Percentiles rank a stretch among this genome's conserved stretches.
phyloP scores from a whole-genome alignment of 2,888 invertebrate genomes.

The Rotaria macrura region DNA sequence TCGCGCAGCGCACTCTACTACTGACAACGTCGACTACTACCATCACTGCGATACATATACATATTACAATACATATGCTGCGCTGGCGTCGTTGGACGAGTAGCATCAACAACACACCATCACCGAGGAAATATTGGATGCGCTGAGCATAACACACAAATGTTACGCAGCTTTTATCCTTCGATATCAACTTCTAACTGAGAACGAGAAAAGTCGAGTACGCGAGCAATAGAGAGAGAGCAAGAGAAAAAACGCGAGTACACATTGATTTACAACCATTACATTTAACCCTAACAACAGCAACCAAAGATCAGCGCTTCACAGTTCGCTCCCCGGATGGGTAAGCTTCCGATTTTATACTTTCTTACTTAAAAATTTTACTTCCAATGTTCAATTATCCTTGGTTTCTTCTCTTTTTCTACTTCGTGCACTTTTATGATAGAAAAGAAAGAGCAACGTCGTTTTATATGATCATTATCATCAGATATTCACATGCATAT shows the following conservation, averaged over 20 bases:
- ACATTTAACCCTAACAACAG: not conserved
- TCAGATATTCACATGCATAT: not conserved
- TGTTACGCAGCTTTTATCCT: conserved; percentile 21
- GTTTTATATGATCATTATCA: not conserved
- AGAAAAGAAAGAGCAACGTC: not conserved
- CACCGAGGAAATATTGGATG: not conserved
- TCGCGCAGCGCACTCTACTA: not conserved
- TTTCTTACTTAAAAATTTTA: not conserved
- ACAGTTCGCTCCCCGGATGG: conserved; percentile 12
- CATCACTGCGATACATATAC: not conserved
- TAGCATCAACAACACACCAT: not conserved
- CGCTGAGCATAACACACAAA: not conserved
- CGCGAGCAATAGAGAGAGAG: not conserved
- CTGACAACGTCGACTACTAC: not conserved
- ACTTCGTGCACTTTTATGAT: not conserved
- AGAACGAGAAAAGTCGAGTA: not conserved
- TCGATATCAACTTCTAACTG: not conserved
- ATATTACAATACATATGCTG: conserved; percentile 13
- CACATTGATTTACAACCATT: not conserved
- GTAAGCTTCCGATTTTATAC: not conserved
- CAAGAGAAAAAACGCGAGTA: not conserved
- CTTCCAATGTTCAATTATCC: too few relatives aligned
- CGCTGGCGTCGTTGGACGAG: not conserved
- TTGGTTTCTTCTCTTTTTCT: not conserved
- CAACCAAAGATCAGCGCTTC: not conserved